Evolutionary conservation across 2,113 vertebrate genomes (phyloP), one percentile per base, ranked within the genome.

Genomic region (Sceloporus undulatus): DNA sequence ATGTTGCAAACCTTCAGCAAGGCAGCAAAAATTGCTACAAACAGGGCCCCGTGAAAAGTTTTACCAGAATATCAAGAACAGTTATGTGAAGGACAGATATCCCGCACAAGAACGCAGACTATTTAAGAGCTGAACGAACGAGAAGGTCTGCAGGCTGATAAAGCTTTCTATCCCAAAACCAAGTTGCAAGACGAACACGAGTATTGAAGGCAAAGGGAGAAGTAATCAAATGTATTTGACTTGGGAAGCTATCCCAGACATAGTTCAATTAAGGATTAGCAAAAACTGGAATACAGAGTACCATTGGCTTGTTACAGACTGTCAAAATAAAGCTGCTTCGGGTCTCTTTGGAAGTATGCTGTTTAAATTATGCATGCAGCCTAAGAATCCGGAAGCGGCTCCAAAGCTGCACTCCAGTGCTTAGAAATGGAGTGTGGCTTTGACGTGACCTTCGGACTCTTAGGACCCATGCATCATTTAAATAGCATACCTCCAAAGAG

Each of bases 1-100:
- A 62, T 16, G 14, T 74, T 29, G 52, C 13, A 91, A 54, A 14
- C 27, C 80, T 91, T 79, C n/a, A 86, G 6, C 82, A 90, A 71
- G 8, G 93, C 75, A 21, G 73, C 78, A 83, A 87, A 86, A 79
- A 79, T 89, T 5, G 11, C 34, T 25, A 40, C 27, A 82, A 82
- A 14, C 81, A 70, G 6, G 66, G 29, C 8, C 34, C 29, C n/a
- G 56, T 42, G 4, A 85, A 21, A 68, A 59, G 18, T 38, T 6
- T 84, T 59, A 38, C 21, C n/a, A 75, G 5, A 59, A 10, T 62
- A 75, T 76, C 68, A 59, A n/a, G 25, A 40, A 13, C 1, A 42
- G 23, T 40, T 13, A 65, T 19, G 1, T 18, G 14, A 40, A 85
- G 34, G 21, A 34, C n/a, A 38, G n/a, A 85, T 62, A 38, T 40